A percentile compares a stretch with the other conserved stretches of the same genome.
Conservation (phyloP, 2,113 vertebrate species). For the Phoenicopterus ruber region DNA sequence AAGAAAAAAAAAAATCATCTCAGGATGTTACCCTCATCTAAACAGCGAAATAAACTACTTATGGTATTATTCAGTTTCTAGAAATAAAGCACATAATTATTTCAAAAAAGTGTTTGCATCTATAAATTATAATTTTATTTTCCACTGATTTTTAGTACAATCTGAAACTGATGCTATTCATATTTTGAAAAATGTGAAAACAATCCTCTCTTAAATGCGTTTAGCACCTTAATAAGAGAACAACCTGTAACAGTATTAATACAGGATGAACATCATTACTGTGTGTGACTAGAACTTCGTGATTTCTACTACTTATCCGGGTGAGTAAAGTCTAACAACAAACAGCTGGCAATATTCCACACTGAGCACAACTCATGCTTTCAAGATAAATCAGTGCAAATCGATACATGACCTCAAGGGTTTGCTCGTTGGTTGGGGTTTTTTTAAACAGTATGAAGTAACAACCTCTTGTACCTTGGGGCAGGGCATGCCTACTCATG, state of each 20-base stretch:
- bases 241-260: not conserved
- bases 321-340: not conserved
- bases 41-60: not conserved
- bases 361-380: not conserved
- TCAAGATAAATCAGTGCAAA: not conserved
- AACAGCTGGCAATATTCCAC: not conserved
- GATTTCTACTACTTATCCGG: not conserved
- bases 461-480: not conserved
- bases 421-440: not conserved
- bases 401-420: not conserved
- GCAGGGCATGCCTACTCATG: constrained; percentile 4
- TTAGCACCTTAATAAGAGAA: not conserved
- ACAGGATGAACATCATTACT: not conserved
- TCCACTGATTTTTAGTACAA: not conserved
- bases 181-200: not conserved
- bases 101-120: not conserved
- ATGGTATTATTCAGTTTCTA: not conserved
- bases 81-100: not conserved
- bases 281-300: not conserved
- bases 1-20: not conserved
- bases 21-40: not conserved
- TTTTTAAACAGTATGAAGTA: not conserved
- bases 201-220: not conserved
- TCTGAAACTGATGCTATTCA: not conserved
- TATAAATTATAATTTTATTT: not conserved